These are phyloP conservation scores for Cryptotis parvus DNA, from an alignment of 2,113 vertebrate species.

Conservation along the genomic window DNA sequence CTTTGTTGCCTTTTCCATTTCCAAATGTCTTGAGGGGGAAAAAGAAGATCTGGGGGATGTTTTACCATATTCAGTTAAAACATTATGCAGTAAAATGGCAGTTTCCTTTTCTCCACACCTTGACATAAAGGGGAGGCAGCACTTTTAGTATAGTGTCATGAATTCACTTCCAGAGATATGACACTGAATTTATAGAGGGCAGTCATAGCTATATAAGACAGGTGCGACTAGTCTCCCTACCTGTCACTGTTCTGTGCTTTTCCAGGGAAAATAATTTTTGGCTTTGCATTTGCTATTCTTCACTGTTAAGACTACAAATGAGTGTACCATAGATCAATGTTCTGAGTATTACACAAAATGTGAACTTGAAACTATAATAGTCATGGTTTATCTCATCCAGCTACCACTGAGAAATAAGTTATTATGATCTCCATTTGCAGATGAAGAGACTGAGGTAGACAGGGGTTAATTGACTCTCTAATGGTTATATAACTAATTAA, in stretches of 20 bases:
- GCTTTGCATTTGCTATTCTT: not conserved
- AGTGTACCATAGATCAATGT: slow-evolving; percentile 49
- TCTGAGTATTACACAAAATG: not conserved
- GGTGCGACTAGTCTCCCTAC: not conserved
- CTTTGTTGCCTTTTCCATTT: slow-evolving; percentile 28
- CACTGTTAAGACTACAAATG: slow-evolving; percentile 38
- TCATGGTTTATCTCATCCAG: slow-evolving; percentile 21
- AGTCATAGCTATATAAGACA: not conserved
- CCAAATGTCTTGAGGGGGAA: not conserved
- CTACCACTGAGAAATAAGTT: not conserved
- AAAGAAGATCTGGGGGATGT: not conserved
- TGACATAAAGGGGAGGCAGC: not conserved
- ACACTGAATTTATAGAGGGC: not conserved
- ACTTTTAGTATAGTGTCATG: not conserved
- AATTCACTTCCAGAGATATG: not conserved
- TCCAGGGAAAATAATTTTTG: not conserved
- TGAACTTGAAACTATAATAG: slow-evolving; percentile 37
- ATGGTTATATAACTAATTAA: slow-evolving; percentile 8
- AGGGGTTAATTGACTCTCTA: slow-evolving; percentile 11
- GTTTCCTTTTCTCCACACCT: not conserved
- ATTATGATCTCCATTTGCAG: slow-evolving; percentile 44
- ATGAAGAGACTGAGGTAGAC: slow-evolving; percentile 42
- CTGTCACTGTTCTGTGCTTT: not conserved
- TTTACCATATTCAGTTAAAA: slow-evolving; percentile 14
- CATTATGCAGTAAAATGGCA: slow-evolving; percentile 26